A percentile compares a stretch with the other conserved stretches of the same genome.
Evolutionary conservation across 2,113 vertebrate genomes (phyloP).

Genomic region (Thunnus thynnus): DNA sequence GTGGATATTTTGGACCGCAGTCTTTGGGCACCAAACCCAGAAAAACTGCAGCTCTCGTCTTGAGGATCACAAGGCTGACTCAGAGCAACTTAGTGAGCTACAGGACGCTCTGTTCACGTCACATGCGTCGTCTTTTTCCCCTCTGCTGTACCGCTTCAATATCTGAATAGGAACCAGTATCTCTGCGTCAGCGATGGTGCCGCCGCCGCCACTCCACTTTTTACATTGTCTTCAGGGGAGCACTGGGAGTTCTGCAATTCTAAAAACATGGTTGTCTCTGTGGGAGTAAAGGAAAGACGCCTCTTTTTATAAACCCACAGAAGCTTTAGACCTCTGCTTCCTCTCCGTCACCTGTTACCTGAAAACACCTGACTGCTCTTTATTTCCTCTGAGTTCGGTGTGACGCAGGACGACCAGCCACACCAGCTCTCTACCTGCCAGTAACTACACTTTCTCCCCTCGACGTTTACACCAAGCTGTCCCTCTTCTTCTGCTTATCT

Average conservation of each 20-base stretch:
- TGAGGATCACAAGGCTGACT: slow-evolving; percentile 25
- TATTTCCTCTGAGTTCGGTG: slow-evolving; percentile 26
- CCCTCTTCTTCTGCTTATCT: neutral
- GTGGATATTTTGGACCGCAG: slow-evolving; percentile 9
- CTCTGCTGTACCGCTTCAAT: slow-evolving; percentile 22
- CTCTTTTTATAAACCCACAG: slow-evolving; percentile 16
- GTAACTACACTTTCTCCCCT: neutral
- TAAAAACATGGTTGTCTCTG: neutral
- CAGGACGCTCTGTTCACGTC: slow-evolving; percentile 3
- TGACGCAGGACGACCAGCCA: neutral
- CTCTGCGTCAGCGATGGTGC: neutral
- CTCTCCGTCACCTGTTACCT: too few relatives aligned
- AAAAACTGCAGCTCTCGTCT: neutral
- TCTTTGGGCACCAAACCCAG: neutral
- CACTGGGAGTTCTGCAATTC: neutral
- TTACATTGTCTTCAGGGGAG: too few relatives aligned
- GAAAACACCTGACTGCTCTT: neutral
- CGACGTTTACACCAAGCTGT: slow-evolving; percentile 24
- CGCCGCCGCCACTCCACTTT: neutral
- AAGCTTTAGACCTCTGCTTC: neutral
- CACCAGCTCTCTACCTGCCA: slow-evolving; percentile 48
- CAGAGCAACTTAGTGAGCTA: neutral
- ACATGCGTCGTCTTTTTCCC: neutral
- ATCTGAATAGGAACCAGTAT: slow-evolving; percentile 14
- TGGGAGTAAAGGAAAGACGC: slow-evolving; percentile 16